Conservation (phyloP, 2,797 vertebrate species). For the Tenualosa thibaudeaui region DNA sequence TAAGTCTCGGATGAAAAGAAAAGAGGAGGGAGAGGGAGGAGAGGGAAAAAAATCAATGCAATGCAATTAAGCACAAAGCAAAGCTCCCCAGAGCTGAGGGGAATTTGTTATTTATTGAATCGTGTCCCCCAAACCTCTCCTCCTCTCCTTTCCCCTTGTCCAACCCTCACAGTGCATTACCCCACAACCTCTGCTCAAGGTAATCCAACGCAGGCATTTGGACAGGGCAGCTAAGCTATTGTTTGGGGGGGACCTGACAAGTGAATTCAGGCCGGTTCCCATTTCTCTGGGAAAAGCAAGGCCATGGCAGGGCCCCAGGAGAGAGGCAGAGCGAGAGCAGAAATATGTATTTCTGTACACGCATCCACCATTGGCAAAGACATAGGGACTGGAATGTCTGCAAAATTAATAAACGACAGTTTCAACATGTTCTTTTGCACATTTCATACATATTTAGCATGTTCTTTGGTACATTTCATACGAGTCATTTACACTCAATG, state of each 20-base stretch:
- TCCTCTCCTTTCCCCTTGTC: constrained; percentile 55
- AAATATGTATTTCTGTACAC: background rate
- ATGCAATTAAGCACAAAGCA: constrained; percentile 79
- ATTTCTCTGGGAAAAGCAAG: constrained; percentile 68
- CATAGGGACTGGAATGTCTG: background rate
- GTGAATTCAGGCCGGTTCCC: constrained; percentile 72
- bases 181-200: constrained; percentile 49
- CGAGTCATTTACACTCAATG: too few relatives aligned
- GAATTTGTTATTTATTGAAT: constrained; percentile 77
- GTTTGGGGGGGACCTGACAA: constrained; percentile 60
- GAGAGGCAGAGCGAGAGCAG: too few relatives aligned
- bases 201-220: constrained; percentile 71
- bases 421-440: background rate
- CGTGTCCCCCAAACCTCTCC: constrained; percentile 60
- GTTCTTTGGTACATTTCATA: background rate
- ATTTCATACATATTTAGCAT: background rate
- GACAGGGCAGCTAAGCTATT: constrained; percentile 68
- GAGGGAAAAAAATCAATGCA: constrained; percentile 71
- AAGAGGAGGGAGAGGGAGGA: constrained; percentile 35
- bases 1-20: constrained; percentile 59
- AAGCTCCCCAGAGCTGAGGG: constrained; percentile 66
- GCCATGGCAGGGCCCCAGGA: constrained; percentile 26
- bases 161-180: constrained; percentile 36
- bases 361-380: background rate
- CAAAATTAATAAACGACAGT: background rate